These are phyloP conservation scores for Leptinotarsa undecemlineata DNA, from an alignment of 1,140 invertebrate species.

Conservation along the genomic window DNA sequence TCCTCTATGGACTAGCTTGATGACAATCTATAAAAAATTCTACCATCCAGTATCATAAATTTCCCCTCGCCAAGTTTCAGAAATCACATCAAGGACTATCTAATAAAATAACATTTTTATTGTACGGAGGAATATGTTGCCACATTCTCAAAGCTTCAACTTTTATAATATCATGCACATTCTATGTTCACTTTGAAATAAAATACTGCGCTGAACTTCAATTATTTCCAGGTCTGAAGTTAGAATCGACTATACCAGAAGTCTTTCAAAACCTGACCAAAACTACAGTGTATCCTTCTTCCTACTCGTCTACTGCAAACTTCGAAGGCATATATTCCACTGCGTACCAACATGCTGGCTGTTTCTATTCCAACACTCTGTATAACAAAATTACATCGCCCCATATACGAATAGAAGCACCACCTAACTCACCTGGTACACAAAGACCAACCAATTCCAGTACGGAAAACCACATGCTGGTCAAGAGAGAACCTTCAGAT, in stretches of 20 bases:
- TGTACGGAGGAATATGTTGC: too few species aligned
- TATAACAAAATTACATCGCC: conserved; percentile 41
- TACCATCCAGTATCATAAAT: too few species aligned
- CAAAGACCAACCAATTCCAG: conserved; percentile 9
- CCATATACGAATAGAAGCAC: conserved; percentile 16
- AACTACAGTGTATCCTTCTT: conserved; percentile 25
- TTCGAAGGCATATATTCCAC: conserved; percentile 48
- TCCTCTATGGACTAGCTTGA: too few species aligned
- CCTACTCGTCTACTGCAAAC: conserved; percentile 38
- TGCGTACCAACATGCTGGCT: conserved; percentile 46
- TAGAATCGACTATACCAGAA: conserved; percentile 12
- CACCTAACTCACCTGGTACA: not conserved
- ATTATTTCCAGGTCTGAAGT: not conserved
- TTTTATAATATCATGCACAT: too few species aligned
- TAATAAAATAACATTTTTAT: too few species aligned
- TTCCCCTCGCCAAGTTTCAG: too few species aligned
- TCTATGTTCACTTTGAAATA: too few species aligned
- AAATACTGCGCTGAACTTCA: not conserved
- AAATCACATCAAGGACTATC: too few species aligned
- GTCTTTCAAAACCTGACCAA: not conserved
- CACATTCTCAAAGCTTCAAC: too few species aligned
- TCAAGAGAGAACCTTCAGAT: conserved; percentile 53
- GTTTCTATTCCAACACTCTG: conserved; percentile 48
- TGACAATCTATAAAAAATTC: too few species aligned
- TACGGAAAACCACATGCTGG: conserved; percentile 31